Conservation (phyloP, 92 coral and sea anemone species). For the Diadumene lineata region DNA sequence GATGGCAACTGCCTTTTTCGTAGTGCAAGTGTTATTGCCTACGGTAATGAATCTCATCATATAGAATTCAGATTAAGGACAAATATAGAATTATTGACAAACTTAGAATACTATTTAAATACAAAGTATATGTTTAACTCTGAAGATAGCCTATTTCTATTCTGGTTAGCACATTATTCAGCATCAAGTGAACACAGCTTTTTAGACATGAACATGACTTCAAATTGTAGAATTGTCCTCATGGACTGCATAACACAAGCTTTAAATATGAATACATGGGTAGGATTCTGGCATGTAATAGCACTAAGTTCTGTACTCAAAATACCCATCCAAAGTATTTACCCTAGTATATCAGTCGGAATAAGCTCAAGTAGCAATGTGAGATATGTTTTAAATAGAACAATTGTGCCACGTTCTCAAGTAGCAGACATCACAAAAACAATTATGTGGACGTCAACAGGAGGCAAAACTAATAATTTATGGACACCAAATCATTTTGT, state of each 20-base stretch:
- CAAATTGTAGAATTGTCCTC: slow-evolving; percentile 18
- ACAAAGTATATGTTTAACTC: slow-evolving; percentile 37
- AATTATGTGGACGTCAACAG: slow-evolving; percentile 35
- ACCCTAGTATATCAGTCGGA: slow-evolving; percentile 45
- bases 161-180: slow-evolving; percentile 44
- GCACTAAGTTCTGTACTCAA: slow-evolving; percentile 49
- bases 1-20: slow-evolving; percentile 58
- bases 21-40: slow-evolving; percentile 28
- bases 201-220: slow-evolving; percentile 23
- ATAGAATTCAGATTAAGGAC: slow-evolving; percentile 51
- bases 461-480: neutral
- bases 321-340: slow-evolving; percentile 39
- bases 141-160: slow-evolving; percentile 23
- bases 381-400: slow-evolving; percentile 46
- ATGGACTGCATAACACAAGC: slow-evolving; percentile 17
- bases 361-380: slow-evolving; percentile 18
- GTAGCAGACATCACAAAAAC: neutral
- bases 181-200: slow-evolving; percentile 12
- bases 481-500: slow-evolving; percentile 41
- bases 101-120: slow-evolving; percentile 39
- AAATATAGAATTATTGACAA: slow-evolving; percentile 32
- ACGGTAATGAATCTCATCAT: slow-evolving; percentile 41
- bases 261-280: slow-evolving; percentile 40
- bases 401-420: slow-evolving; percentile 28
- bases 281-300: slow-evolving; percentile 52